Base-by-base conservation (phyloP, 2,888 invertebrate species). In the Therioaphis trifolii region DNA sequence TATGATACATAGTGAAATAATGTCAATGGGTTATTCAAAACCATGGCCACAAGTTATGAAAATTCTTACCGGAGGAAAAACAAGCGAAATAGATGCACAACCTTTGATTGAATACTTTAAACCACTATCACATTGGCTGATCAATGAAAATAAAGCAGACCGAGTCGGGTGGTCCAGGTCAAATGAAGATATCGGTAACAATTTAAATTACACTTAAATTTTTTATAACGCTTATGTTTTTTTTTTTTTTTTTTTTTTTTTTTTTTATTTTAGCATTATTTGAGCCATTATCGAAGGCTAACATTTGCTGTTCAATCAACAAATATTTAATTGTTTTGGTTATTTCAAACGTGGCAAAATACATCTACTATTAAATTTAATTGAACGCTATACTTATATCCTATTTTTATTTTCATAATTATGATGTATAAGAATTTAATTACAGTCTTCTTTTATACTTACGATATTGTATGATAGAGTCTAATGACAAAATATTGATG, bases 31-130 rank as follows among this genome's bases (percentile, higher is more conserved):
- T 0, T 91, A 93, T 2, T 92, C 94, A 0, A 91, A 91, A 86
- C 89, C 92, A 11, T 92, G 94, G 88, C 91, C 92, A n/a, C 94
- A 96, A 85, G 91, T 95, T 18, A 91, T 97, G 85, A 90, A 92
- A 79, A 91, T 90, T 85, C 89, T 95, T 88, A 95, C 94, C 0
- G 90, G 92, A 84, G 94, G 94, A 0, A 91, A 93, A 86, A 88
- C 88, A 43, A 74, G 87, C 43, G 90, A 92, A 86, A 91, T 96
- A 87, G 94, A 94, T 58, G 93, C 95, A 0, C 92, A 92, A 86
- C 91, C 96, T 0, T 90, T 97, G 86, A 89, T 95, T 49, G 92
- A 93, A 88, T 97, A 96, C 88, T 97, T 96, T 89, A 90, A 93
- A 85, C 96, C 96, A 0, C 89, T 97, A 21, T 90, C 92, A 85